Evolutionary conservation across 2,113 vertebrate species (phyloP), one percentile per base, ranked within the genome.

Genomic region (Naja naja): DNA sequence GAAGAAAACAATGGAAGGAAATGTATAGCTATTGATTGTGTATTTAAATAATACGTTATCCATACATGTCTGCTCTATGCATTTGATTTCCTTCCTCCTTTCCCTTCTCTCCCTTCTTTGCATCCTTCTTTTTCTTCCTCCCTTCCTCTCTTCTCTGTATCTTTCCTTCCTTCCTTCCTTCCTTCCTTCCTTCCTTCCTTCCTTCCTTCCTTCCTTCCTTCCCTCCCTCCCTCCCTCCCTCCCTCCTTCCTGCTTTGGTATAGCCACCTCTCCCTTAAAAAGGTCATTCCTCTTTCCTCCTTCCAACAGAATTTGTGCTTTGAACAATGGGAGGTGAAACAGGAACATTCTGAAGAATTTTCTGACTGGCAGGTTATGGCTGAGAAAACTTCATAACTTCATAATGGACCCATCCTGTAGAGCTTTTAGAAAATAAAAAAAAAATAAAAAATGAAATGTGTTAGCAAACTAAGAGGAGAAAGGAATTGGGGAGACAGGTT

Each of bases 201-300:
- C n/a, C n/a, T n/a, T n/a, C n/a, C n/a, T n/a, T 30, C 30, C 11
- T 30, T 64, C 30, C 30, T 69, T 27, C 30, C 3, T 23, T 60
- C 5, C 39, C 56, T 5, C 2, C n/a, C 12, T 3, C 23, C 34
- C 30, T n/a, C 39, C 69, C 23, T 23, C 6, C 2, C 27, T 89
- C 9, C 9, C 20, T 12, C 9, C 18, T 3, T 34, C n/a, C 11
- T 95, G 85, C 94, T 95, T 95, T 92, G 47, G 85, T 94, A 74
- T 93, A 85, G 85, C 49, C 55, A 49, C 64, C 47, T 93, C 95
- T 81, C 93, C 95, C 95, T 93, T 93, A 96, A 95, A 94, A 20
- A 93, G 89, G 16, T 93, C 2, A 90, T 85, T 85, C 91, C 96
- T 94, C 91, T 96, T 90, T 95, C 93, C 90, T 86, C 86, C 3